Evolutionary conservation across 2,113 vertebrate genomes (phyloP).

Genomic region (Ceuthmochares aereus): DNA sequence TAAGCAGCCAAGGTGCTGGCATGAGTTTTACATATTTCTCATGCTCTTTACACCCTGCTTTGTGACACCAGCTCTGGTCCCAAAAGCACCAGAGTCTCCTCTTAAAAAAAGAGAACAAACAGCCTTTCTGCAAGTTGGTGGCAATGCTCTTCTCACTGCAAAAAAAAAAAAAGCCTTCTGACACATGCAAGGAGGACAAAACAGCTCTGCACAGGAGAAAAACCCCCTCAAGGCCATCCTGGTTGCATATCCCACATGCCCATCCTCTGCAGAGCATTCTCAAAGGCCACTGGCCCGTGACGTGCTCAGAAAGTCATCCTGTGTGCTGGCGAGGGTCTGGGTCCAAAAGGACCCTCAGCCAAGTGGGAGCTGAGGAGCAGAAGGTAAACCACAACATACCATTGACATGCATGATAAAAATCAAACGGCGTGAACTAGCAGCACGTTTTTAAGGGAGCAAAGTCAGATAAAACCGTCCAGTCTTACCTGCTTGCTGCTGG

Average conservation of each 20-base stretch:
- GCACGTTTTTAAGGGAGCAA: accelerated
- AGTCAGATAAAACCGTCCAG: accelerated
- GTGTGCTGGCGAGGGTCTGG: not conserved
- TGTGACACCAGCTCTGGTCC: not conserved
- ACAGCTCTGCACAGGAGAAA: not conserved
- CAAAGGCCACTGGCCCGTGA: accelerated
- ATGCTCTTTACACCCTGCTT: not conserved
- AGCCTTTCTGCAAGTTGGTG: not conserved
- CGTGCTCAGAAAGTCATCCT: not conserved
- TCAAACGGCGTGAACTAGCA: accelerated
- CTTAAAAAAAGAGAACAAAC: not conserved
- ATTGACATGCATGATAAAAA: not conserved
- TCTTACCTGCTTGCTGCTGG: constrained; percentile 80
- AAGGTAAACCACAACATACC: not conserved
- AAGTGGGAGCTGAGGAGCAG: not conserved
- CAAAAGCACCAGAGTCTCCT: not conserved
- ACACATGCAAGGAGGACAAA: not conserved
- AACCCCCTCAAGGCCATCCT: not conserved
- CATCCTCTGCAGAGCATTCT: not conserved
- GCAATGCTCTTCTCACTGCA: not conserved
- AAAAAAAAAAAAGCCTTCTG: not conserved
- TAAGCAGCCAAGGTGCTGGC: not conserved
- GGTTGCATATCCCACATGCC: not conserved
- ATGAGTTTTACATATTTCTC: not conserved
- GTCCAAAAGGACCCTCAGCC: not conserved